Base-by-base conservation (phyloP, 1,140 invertebrate genomes). In the Cydia strobilella region DNA sequence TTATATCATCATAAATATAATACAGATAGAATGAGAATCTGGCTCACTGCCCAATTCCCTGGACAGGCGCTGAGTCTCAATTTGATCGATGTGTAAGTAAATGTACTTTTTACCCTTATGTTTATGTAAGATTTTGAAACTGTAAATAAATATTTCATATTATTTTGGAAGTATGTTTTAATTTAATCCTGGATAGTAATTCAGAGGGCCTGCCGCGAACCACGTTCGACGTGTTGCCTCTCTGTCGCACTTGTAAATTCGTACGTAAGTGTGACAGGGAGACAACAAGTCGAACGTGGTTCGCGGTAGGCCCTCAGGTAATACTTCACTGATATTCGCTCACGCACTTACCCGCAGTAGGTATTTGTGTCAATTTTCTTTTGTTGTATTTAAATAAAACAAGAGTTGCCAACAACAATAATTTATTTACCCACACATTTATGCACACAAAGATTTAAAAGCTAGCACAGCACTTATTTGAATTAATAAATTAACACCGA, bases 401-500 rank as follows among this genome's bases (percentile, higher is more conserved):
- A 76, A 45, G 39, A 74, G 20, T 73, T 76, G 82, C 84, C 87
- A 90, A 91, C 89, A 91, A 90, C 87, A 91, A 91, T 89, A 87
- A 86, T 90, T 89, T 90, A 88, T 89, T 90, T 86, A 86, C 79
- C 79, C 87, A 90, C 87, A 91, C 87, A 88, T 79, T 77, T 76
- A 84, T 86, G 85, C 82, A 84, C 75, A 80, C 71, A 88, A 88
- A 86, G 72, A 84, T 86, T 84, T 80, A 81, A 75, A 88, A 91
- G 84, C 88, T 88, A 89, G 84, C 86, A 86, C 83, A 87, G 80
- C 81, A 84, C 65, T 69, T 69, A 69, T 69, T 69, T 42, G 65
- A 39, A 69, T 13, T 69, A 69, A 69, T 69, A 69, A 69, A 69
- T 69, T 42, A 69, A 69, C 65, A 69, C 65, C 65, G 31, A 69